Conservation (phyloP, 1,140 invertebrate genomes). For the Sarcophaga bullata region DNA sequence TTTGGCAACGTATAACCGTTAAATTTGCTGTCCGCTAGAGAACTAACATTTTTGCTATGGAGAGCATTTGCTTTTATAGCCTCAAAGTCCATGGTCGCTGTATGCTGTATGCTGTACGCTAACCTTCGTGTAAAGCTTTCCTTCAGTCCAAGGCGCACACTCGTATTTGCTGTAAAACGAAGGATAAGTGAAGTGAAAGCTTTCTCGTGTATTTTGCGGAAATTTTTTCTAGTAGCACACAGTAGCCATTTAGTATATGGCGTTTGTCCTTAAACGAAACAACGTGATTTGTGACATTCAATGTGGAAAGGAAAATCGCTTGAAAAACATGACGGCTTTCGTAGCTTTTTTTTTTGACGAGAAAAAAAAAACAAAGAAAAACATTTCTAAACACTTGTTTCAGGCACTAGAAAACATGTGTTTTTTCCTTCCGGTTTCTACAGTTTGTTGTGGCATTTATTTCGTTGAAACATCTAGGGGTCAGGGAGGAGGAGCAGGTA, state of each 20-base stretch:
- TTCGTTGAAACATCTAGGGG: no score
- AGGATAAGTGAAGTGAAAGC: no score
- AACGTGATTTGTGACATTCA: conserved; percentile 44
- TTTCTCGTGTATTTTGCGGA: neutral
- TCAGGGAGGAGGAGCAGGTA: no score
- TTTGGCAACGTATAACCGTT: conserved; percentile 13
- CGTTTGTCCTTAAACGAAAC: conserved; percentile 41
- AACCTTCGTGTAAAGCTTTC: conserved; percentile 33
- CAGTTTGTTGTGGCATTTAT: no score
- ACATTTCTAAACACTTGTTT: neutral
- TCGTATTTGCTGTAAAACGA: no score
- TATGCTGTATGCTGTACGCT: neutral
- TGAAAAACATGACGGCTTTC: neutral
- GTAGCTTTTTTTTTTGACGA: no score
- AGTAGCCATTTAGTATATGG: conserved; percentile 14
- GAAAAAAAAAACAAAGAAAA: neutral
- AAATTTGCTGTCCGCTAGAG: neutral
- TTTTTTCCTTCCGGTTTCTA: neutral
- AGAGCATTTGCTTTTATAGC: conserved; percentile 22
- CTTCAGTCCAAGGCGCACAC: neutral
- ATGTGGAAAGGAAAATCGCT: neutral
- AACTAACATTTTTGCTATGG: conserved; percentile 27
- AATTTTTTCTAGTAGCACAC: no score
- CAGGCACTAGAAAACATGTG: neutral
- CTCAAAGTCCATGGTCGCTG: conserved; percentile 16